Evolutionary conservation across 2,888 invertebrate species (phyloP), one percentile per base, ranked within the genome.

Genomic region (Trimorus sp.): DNA sequence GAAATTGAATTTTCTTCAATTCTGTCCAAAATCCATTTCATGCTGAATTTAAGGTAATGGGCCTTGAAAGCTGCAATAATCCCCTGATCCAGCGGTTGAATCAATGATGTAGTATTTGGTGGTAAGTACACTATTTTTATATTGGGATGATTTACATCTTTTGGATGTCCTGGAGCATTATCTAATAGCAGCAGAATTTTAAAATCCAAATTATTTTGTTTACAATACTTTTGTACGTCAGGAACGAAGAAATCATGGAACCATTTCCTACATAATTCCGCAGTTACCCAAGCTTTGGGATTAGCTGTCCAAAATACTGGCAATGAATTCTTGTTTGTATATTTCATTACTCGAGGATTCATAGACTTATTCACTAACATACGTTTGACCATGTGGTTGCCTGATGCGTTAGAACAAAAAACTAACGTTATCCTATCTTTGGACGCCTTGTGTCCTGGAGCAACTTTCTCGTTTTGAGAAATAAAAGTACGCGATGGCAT

Each of bases 21-120:
- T 58, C 81, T 84, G 78, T 84, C 82, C 58, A 85, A 63, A 71
- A 85, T 77, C 83, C 85, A 83, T 45, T 71, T 71, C 70, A 85
- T 84, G 70, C 76, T 82, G 71, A 58, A 53, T 62, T 83, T 86
- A 3, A 87, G 63, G 69, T 87, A 89, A 54, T 85, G 81, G 56
- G 84, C 84, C 76, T 87, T 88, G 81, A 89, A 89, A 54, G 85
- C 85, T 77, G 86, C 74, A 78, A 87, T 88, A 69, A 87, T 87
- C 59, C 86, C 86, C 84, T 89, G 16, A 88, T 26, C 26, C 1
- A 26, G 26, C 2, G 26, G 26, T 26, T 26, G 26, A 4, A 26
- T 26, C 26, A 26, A 60, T 59, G 84, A 85, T 68, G 85, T 86
- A n/a, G 86, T 88, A 83, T 87, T 87, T 15, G 84, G 86, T 83